Conservation (phyloP, 92 coral and sea anemone species). For the Parazoanthus darwini region DNA sequence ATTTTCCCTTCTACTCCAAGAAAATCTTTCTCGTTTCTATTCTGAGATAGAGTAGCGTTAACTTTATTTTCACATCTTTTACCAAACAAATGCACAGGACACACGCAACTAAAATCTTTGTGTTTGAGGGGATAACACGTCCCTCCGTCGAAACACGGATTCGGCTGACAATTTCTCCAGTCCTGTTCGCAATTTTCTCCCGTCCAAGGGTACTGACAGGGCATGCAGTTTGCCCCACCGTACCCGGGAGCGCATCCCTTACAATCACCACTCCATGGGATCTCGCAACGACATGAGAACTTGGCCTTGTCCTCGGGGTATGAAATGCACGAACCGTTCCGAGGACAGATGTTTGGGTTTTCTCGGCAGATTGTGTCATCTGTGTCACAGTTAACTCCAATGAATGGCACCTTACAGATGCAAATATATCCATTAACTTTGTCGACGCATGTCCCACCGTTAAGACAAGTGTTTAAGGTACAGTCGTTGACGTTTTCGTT, state of each 20-base stretch:
- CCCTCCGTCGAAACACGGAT: slow-evolving; percentile 67
- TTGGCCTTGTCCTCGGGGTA: slow-evolving; percentile 56
- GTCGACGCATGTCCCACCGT: slow-evolving; percentile 77
- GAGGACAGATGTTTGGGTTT: slow-evolving; percentile 61
- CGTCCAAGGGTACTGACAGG: slow-evolving; percentile 71
- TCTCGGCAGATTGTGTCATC: slow-evolving; percentile 67
- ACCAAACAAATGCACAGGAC: slow-evolving; percentile 50
- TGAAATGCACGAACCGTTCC: slow-evolving; percentile 73
- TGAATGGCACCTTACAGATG: slow-evolving; percentile 66
- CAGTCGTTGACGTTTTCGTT: slow-evolving; percentile 58
- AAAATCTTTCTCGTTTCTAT: slow-evolving; percentile 24
- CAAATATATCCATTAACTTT: slow-evolving; percentile 66
- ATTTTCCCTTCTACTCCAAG: slow-evolving; percentile 52
- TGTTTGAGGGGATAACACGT: slow-evolving; percentile 67
- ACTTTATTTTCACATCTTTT: slow-evolving; percentile 43
- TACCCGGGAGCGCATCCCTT: slow-evolving; percentile 73
- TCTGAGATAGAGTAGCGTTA: background rate
- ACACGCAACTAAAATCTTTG: slow-evolving; percentile 63
- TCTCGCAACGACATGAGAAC: slow-evolving; percentile 64
- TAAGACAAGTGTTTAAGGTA: slow-evolving; percentile 52
- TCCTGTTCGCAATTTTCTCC: slow-evolving; percentile 71
- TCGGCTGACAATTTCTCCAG: slow-evolving; percentile 70
- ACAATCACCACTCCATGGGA: slow-evolving; percentile 76
- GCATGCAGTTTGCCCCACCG: slow-evolving; percentile 61
- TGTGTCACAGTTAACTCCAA: slow-evolving; percentile 78